These are phyloP conservation scores for Brachionus calyciflorus DNA, from an alignment of 1,140 invertebrate species.

Conservation along the genomic window DNA sequence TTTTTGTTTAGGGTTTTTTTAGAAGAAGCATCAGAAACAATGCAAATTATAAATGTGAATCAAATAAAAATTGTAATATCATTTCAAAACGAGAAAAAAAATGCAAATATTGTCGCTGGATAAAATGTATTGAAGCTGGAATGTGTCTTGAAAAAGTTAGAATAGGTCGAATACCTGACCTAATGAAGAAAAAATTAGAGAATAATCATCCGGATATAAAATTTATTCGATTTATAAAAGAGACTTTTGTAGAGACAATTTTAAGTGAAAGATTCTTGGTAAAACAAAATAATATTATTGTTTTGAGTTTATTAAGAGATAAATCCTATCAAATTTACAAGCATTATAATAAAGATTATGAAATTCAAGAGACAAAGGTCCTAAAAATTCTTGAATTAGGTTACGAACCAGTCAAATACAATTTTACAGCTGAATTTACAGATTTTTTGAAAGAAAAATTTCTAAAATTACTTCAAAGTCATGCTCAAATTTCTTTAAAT, in stretches of 20 bases:
- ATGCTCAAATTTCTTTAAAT: background rate
- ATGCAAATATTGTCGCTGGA: conserved; percentile 57
- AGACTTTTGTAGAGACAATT: background rate
- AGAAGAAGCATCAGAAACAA: conserved; percentile 25
- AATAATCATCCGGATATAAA: background rate
- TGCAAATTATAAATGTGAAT: conserved; percentile 57
- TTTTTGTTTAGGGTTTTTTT: conserved; percentile 49
- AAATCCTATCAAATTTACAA: background rate
- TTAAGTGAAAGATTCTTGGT: background rate
- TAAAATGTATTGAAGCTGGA: conserved; percentile 54
- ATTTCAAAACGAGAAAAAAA: conserved; percentile 54
- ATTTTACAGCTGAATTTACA: background rate
- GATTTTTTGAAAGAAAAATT: background rate
- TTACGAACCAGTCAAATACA: background rate
- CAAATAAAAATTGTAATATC: conserved; percentile 54
- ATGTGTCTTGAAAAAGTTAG: conserved; percentile 54
- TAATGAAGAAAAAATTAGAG: conserved; percentile 51
- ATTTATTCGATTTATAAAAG: background rate
- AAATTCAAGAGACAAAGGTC: background rate
- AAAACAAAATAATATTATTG: background rate
- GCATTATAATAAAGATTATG: background rate
- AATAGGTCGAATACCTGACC: conserved; percentile 59
- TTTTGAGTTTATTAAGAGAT: background rate
- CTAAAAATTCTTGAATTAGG: background rate
- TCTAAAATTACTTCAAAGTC: background rate